Conservation (phyloP, 2,888 invertebrate species). For the Lordiphosa fenestrarum region DNA sequence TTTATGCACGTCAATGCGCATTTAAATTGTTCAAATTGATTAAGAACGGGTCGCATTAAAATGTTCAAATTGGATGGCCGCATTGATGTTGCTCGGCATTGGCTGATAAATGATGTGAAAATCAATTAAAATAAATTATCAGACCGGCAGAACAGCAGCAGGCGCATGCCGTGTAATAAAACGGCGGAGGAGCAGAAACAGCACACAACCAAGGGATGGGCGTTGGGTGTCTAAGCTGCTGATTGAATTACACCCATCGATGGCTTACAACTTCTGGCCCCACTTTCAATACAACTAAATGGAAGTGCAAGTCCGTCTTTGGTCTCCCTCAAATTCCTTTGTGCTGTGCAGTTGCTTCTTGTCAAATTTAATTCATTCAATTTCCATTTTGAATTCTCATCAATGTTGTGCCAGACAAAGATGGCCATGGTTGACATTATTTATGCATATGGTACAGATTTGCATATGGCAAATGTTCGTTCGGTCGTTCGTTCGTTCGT, state of each 20-base stretch:
- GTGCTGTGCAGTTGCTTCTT: background rate
- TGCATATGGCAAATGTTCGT: conserved; percentile 36
- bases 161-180: background rate
- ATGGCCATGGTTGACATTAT: conserved; percentile 28
- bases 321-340: too few relatives aligned
- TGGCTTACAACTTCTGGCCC: too few relatives aligned
- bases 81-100: conserved; percentile 17
- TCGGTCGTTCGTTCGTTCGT: too few relatives aligned
- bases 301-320: too few relatives aligned
- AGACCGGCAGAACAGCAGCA: background rate
- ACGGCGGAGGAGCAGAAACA: background rate
- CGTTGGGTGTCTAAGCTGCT: too few relatives aligned
- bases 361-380: conserved; percentile 17
- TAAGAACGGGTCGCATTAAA: conserved; percentile 48
- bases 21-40: conserved; percentile 62
- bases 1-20: conserved; percentile 61
- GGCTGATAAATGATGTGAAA: conserved; percentile 64
- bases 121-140: conserved; percentile 62
- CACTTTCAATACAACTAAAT: too few relatives aligned
- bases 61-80: conserved; percentile 47
- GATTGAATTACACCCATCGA: too few relatives aligned
- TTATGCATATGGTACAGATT: conserved; percentile 43
- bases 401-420: conserved; percentile 27
- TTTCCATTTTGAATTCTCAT: conserved; percentile 19
- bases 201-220: background rate